phyloP scores from a whole-genome alignment of 1,140 invertebrate species.

The Helicoverpa zea region DNA sequence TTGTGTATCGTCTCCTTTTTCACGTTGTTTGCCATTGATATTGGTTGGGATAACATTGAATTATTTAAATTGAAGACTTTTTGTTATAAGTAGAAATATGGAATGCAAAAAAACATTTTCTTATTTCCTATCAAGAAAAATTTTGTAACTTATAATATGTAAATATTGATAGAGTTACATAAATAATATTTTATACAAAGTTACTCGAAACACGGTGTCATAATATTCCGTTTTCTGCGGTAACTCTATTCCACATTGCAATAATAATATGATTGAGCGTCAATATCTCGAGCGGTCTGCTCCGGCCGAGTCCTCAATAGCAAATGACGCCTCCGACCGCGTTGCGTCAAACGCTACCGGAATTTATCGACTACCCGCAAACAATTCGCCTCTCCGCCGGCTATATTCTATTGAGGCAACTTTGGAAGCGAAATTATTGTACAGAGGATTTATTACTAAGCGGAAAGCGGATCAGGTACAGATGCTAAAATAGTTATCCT shows the following conservation, averaged over 20 bases:
- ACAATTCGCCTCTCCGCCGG: conserved; percentile 52
- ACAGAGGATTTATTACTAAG: conserved; percentile 50
- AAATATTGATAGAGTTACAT: too few species aligned
- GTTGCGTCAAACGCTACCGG: conserved; percentile 59
- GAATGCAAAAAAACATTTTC: too few species aligned
- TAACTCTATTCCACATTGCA: conserved; percentile 36
- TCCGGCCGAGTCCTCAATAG: conserved; percentile 53
- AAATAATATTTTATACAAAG: conserved; percentile 11
- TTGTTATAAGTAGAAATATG: not conserved
- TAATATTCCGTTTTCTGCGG: not conserved
- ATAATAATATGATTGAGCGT: conserved; percentile 47
- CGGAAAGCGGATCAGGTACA: conserved; percentile 28
- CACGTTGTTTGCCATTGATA: conserved; percentile 14
- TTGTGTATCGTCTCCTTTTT: conserved; percentile 40
- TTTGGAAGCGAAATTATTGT: conserved; percentile 53
- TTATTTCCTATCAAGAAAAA: too few species aligned
- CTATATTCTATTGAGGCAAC: conserved; percentile 54
- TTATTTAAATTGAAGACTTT: not conserved
- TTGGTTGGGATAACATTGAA: conserved; percentile 1
- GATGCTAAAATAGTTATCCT: conserved; percentile 14
- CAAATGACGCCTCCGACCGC: conserved; percentile 53
- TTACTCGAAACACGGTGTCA: not conserved
- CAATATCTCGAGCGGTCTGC: conserved; percentile 45
- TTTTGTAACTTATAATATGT: too few species aligned
- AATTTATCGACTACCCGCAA: conserved; percentile 63